Evolutionary conservation across 1,140 invertebrate species (phyloP).

Genomic region (Orius insidiosus): DNA sequence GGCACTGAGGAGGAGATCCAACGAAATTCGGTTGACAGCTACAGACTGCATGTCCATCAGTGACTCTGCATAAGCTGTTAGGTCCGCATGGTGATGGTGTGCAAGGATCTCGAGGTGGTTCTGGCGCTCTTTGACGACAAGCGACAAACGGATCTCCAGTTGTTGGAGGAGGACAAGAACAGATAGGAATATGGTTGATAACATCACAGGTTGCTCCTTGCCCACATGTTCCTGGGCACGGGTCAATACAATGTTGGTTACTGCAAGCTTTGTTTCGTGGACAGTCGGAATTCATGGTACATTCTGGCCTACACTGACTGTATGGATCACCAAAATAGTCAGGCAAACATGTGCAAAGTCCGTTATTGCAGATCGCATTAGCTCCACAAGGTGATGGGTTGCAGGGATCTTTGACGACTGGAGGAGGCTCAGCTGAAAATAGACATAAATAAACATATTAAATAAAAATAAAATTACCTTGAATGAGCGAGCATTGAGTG

Average conservation of each 20-base stretch:
- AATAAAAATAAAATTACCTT: not conserved
- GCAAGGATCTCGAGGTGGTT: conserved; percentile 27
- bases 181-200: conserved; percentile 48
- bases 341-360: conserved; percentile 52
- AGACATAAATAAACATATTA: not conserved
- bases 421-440: conserved; percentile 21
- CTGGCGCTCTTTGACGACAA: conserved; percentile 31
- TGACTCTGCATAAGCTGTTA: conserved; percentile 47
- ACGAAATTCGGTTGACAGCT: conserved; percentile 39
- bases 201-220: conserved; percentile 55
- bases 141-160: conserved; percentile 61
- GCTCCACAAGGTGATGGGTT: conserved; percentile 60
- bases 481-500: conserved; percentile 24
- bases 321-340: conserved; percentile 59
- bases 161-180: conserved; percentile 44
- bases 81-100: conserved; percentile 45
- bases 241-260: conserved; percentile 56
- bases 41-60: conserved; percentile 47
- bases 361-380: conserved; percentile 49
- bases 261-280: conserved; percentile 55
- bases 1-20: conserved; percentile 51
- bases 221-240: conserved; percentile 63
- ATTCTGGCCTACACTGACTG: conserved; percentile 53
- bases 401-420: conserved; percentile 41
- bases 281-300: conserved; percentile 68